A percentile compares a stretch with the other conserved stretches of the same genome.
phyloP scores from a whole-genome alignment of 2,797 vertebrate species.

The Nannoperca australis region DNA sequence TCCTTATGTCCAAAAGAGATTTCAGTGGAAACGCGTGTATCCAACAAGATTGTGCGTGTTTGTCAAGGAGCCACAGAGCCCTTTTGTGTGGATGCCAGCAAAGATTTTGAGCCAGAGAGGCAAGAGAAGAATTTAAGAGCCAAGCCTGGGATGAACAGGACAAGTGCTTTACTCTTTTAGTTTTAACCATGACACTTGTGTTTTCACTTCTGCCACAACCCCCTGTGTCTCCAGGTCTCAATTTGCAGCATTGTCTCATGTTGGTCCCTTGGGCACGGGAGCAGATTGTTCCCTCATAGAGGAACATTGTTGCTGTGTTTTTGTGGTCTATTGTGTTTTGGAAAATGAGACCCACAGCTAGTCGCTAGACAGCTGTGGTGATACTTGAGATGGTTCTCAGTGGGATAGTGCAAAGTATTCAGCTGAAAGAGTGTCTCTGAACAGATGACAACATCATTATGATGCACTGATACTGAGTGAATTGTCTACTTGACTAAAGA shows the following conservation, averaged over 20 bases:
- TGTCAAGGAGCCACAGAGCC: slow-evolving; percentile 24
- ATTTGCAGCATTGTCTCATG: slow-evolving; percentile 53
- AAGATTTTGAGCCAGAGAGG: slow-evolving; percentile 32
- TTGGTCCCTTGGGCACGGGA: slow-evolving; percentile 40
- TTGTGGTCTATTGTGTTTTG: slow-evolving; percentile 69
- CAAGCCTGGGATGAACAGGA: slow-evolving; percentile 16
- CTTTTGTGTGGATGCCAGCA: slow-evolving; percentile 34
- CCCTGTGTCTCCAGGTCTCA: slow-evolving; percentile 42
- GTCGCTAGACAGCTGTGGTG: slow-evolving; percentile 72
- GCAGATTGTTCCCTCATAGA: slow-evolving; percentile 49
- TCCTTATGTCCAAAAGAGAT: background rate
- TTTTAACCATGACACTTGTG: slow-evolving; percentile 30
- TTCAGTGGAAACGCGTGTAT: slow-evolving; percentile 12
- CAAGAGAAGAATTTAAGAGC: slow-evolving; percentile 19
- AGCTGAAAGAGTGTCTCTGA: slow-evolving; percentile 29
- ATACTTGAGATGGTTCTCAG: slow-evolving; percentile 69
- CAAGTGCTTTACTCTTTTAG: slow-evolving; percentile 36
- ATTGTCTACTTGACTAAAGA: slow-evolving; percentile 8
- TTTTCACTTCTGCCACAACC: slow-evolving; percentile 33
- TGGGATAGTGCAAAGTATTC: slow-evolving; percentile 32
- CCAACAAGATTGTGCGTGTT: slow-evolving; percentile 18
- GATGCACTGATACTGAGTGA: slow-evolving; percentile 7
- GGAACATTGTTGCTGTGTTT: slow-evolving; percentile 39
- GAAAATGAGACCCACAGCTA: slow-evolving; percentile 56
- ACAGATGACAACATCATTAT: slow-evolving; percentile 32